These are phyloP conservation scores for Heterocephalus glaber DNA, from an alignment of 2,113 vertebrate species.

Conservation along the genomic window DNA sequence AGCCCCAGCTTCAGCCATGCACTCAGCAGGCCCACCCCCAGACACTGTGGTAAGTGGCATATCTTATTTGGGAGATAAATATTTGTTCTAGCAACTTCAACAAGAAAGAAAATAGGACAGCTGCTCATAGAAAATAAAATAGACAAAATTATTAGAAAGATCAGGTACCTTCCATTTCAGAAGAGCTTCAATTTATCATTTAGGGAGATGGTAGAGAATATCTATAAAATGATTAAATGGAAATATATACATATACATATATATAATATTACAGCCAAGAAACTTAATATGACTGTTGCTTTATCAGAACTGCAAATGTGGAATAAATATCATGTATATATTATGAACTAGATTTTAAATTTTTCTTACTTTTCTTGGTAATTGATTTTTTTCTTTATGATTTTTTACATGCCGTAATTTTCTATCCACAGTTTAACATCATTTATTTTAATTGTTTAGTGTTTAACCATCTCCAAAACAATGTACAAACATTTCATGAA, in stretches of 20 bases:
- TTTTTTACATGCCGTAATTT: not conserved
- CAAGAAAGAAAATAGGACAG: not conserved
- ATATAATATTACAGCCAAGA: not conserved
- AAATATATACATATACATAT: not conserved
- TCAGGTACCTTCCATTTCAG: not conserved
- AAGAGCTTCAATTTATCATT: not conserved
- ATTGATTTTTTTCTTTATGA: not conserved
- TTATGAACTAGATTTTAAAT: not conserved
- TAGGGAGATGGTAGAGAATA: not conserved
- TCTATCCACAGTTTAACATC: not conserved
- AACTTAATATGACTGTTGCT: not conserved
- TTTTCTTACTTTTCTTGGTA: not conserved
- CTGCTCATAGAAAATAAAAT: not conserved
- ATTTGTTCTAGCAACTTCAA: not conserved
- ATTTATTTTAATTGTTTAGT: constrained; percentile 8
- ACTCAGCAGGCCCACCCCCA: constrained; percentile 38
- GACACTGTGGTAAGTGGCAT: constrained; percentile 41
- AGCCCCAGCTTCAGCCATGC: constrained; percentile 49
- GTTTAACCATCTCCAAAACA: not conserved
- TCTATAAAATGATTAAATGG: not conserved
- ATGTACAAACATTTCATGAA: not conserved
- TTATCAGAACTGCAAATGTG: not conserved
- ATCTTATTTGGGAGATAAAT: not conserved
- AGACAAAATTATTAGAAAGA: not conserved
- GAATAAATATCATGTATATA: not conserved